A percentile compares a stretch with the other conserved stretches of the same genome.
Evolutionary conservation across 2,113 vertebrate species (phyloP).

Genomic region (Limanda limanda): DNA sequence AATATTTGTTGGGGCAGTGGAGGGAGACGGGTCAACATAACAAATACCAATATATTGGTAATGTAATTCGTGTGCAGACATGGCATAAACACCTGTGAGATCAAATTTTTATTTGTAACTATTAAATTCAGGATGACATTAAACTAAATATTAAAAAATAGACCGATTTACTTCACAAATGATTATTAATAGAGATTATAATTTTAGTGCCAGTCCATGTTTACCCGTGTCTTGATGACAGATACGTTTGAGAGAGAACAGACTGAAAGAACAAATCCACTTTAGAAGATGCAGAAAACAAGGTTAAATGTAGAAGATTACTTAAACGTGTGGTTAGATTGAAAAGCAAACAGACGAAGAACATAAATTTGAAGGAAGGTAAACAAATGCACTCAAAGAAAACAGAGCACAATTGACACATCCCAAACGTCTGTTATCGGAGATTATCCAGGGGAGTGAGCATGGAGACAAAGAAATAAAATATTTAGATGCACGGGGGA

Average conservation of each 20-base stretch:
- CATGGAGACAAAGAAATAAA: constrained; percentile 24
- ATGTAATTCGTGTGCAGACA: no score
- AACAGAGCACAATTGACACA: constrained; percentile 4
- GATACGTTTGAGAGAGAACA: background rate
- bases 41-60: no score
- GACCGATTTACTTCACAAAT: no score
- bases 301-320: background rate
- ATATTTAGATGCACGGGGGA: constrained; percentile 52
- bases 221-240: no score
- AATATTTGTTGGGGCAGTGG: no score
- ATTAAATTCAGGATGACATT: no score
- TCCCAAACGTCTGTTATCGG: constrained; percentile 1
- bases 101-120: no score
- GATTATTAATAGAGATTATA: constrained; percentile 25
- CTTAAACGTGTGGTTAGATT: background rate
- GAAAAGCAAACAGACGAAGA: background rate
- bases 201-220: constrained; percentile 10
- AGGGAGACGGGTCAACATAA: no score
- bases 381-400: constrained; percentile 22
- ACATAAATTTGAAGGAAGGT: background rate
- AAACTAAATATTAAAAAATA: no score
- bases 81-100: no score
- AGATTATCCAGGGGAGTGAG: constrained; percentile 7
- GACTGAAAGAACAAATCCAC: no score
- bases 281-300: background rate